Base-by-base conservation (phyloP, 2,888 invertebrate species). In the Chironomus riparius region DNA sequence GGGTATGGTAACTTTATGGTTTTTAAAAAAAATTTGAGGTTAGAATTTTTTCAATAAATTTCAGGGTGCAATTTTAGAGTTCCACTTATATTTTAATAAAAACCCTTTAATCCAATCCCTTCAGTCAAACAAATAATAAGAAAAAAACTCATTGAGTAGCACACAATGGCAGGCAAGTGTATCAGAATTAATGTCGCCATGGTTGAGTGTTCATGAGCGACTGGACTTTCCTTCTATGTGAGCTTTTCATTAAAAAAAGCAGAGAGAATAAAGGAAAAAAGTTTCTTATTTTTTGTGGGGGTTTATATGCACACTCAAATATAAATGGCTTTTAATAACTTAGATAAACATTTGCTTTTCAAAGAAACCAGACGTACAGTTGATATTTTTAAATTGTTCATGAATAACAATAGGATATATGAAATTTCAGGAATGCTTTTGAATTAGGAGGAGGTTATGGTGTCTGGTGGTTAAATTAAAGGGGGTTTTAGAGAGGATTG, bases 301-400 rank as follows among this genome's bases (percentile, higher is more conserved):
- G 56, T 18, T 15, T 18, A 18, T 18, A 56, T 18, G 56, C 56
- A 56, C 15, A 56, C 56, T 56, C 18, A 7, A 18, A 65, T 65
- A 65, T 21, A 65, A 65, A 65, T 65, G 65, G 65, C n/a, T 24
- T 65, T 65, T 65, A 65, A 65, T 65, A 65, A 65, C 65, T 65
- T 21, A 24, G 21, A 65, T 65, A 65, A 65, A 65, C 65, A 65
- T 65, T 65, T 65, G 65, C 21, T 65, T 6, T 56, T 56, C 4
- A 56, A 56, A n/a, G 5, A 24, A 65, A 65, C 65, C 56, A 56
- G 65, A 65, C 65, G 21, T 2, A 24, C 22, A 6, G 62, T 65
- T 65, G 22, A 65, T 22, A 65, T 65, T 65, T 18, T 24, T 21
- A 65, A 65, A 24, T 21, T 15, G n/a, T 65, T 65, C 22, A 62